Percentiles rank a stretch among this genome's conserved stretches.
Evolutionary conservation across 2,113 vertebrate species (phyloP).

Genomic region (Anguilla japonica): DNA sequence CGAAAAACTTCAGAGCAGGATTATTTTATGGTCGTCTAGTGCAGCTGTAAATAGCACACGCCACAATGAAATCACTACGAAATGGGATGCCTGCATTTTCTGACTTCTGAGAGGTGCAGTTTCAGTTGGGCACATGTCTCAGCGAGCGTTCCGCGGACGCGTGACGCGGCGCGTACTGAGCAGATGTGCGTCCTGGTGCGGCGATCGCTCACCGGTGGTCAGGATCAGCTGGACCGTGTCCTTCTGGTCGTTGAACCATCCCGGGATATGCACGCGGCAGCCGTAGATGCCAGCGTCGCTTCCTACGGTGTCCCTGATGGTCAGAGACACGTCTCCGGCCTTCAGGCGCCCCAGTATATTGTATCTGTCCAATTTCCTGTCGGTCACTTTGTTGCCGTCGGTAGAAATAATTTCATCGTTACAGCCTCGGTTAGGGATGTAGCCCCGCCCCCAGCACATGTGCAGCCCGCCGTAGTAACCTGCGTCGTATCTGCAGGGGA

Average conservation of each 20-base stretch:
- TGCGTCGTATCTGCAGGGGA: slow-evolving; percentile 57
- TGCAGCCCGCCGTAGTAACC: accelerated
- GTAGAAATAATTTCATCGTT: slow-evolving; percentile 46
- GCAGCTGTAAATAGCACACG: too few species aligned
- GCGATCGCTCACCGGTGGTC: background rate
- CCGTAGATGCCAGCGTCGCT: slow-evolving; percentile 66
- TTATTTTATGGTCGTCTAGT: too few species aligned
- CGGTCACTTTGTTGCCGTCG: slow-evolving; percentile 46
- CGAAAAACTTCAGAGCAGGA: too few species aligned
- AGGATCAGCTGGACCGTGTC: slow-evolving; percentile 53
- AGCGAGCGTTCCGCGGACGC: too few species aligned
- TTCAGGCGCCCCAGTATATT: slow-evolving; percentile 32
- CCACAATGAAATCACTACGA: too few species aligned
- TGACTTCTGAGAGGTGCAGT: too few species aligned
- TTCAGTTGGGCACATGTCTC: too few species aligned
- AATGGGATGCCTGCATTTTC: too few species aligned
- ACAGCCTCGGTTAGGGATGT: slow-evolving; percentile 35
- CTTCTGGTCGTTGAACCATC: slow-evolving; percentile 64
- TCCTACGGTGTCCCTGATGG: slow-evolving; percentile 17
- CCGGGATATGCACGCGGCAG: slow-evolving; percentile 58
- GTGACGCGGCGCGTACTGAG: too few species aligned
- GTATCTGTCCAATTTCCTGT: slow-evolving; percentile 33
- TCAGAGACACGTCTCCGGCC: slow-evolving; percentile 59
- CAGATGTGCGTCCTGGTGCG: background rate
- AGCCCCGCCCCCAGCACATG: slow-evolving; percentile 64